These are phyloP conservation scores for Piezodorus guildinii DNA, from an alignment of 1,140 invertebrate species.

Conservation along the genomic window DNA sequence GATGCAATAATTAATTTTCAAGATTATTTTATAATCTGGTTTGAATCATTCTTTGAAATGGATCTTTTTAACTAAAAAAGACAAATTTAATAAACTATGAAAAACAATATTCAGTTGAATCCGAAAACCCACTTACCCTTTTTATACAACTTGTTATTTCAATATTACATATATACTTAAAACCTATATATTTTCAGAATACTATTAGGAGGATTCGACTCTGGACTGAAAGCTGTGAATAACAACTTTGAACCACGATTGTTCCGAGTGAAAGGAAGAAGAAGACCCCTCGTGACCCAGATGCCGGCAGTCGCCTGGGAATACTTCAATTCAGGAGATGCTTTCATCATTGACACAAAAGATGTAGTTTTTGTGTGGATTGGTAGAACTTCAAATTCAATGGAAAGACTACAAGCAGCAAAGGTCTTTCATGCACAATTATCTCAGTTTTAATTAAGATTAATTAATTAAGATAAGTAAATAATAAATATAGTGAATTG, in stretches of 20 bases:
- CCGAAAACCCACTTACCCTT: too few species aligned
- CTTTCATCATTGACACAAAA: slow-evolving; percentile 68
- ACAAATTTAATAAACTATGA: too few species aligned
- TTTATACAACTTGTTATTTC: too few species aligned
- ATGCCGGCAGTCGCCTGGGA: slow-evolving; percentile 59
- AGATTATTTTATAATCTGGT: not conserved
- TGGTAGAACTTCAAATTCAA: slow-evolving; percentile 55
- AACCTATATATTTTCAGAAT: slow-evolving; percentile 34
- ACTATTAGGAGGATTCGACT: slow-evolving; percentile 45
- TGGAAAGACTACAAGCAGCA: slow-evolving; percentile 54
- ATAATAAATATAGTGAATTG: too few species aligned
- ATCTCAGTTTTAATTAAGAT: not conserved
- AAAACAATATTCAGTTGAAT: too few species aligned
- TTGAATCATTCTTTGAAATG: not conserved
- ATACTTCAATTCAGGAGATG: slow-evolving; percentile 73
- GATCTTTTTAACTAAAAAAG: too few species aligned
- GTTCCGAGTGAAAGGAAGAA: slow-evolving; percentile 57
- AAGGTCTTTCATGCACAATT: slow-evolving; percentile 34
- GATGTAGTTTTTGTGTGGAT: slow-evolving; percentile 67
- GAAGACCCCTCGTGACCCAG: slow-evolving; percentile 52
- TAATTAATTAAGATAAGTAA: too few species aligned
- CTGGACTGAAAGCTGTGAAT: slow-evolving; percentile 42
- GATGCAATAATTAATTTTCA: not conserved
- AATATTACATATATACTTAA: too few species aligned
- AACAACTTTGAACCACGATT: slow-evolving; percentile 43